Percentiles rank a stretch among this genome's conserved stretches.
These are phyloP conservation scores for Clinocottus analis DNA, from an alignment of 2,113 vertebrate species.

Conservation along the genomic window DNA sequence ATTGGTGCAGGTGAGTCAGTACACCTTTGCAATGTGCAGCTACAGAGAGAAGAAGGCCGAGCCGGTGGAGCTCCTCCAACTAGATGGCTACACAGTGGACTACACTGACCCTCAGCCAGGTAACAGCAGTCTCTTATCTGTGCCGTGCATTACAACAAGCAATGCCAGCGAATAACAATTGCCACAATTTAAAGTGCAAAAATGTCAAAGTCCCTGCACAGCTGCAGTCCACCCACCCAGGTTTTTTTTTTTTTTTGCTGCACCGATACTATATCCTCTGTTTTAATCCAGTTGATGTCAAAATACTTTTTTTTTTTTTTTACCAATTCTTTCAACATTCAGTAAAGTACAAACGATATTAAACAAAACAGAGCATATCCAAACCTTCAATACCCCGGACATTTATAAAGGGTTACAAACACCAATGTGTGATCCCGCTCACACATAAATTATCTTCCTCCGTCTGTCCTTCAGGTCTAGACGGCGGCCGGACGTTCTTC, in stretches of 20 bases:
- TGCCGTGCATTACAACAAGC: neutral
- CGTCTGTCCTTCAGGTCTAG: constrained; percentile 85
- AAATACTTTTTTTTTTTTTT: neutral
- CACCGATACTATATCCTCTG: neutral
- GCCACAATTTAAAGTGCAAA: neutral
- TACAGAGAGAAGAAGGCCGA: constrained; percentile 99
- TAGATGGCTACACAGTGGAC: constrained; percentile 99
- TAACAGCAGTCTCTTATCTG: constrained; percentile 56
- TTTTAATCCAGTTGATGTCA: neutral
- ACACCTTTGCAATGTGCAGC: constrained; percentile 99
- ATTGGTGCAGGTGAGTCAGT: constrained; percentile 93
- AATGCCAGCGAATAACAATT: neutral
- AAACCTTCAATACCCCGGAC: neutral
- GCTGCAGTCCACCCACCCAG: neutral
- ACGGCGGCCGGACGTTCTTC: constrained; percentile 97
- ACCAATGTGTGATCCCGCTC: neutral
- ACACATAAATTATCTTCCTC: neutral
- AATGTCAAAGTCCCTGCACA: neutral
- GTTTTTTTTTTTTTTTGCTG: neutral
- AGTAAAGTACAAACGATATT: neutral
- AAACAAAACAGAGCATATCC: neutral
- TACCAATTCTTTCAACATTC: neutral
- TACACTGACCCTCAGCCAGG: constrained; percentile 99
- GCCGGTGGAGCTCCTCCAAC: constrained; percentile 95
- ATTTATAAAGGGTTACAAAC: neutral